phyloP scores from a whole-genome alignment of 2,797 vertebrate species.

The Sphenodon punctatus region DNA sequence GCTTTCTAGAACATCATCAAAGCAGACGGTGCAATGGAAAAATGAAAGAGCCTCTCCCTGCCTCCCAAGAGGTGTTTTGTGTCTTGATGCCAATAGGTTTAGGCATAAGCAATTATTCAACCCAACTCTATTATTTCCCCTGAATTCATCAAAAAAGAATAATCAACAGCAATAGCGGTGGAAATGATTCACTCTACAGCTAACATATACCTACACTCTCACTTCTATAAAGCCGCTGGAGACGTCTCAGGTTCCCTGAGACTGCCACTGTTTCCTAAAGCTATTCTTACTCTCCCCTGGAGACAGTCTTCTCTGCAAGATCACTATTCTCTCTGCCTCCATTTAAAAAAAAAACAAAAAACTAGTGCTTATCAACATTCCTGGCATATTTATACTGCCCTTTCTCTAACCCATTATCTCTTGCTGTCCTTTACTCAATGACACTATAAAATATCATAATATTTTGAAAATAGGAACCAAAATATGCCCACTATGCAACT shows the following conservation, averaged over 20 bases:
- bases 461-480: not conserved
- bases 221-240: not conserved
- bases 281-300: not conserved
- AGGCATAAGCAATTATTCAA: not conserved
- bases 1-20: not conserved
- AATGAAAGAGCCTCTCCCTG: not conserved
- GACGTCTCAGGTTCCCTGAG: not conserved
- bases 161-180: not conserved
- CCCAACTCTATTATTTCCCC: not conserved
- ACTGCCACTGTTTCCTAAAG: not conserved
- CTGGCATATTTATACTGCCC: not conserved
- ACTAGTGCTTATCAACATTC: not conserved
- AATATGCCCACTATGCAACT: not conserved
- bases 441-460: not conserved
- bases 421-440: not conserved
- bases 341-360: too few species aligned
- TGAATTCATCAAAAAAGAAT: not conserved
- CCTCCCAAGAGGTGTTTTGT: not conserved
- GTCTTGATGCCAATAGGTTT: not conserved
- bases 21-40: not conserved
- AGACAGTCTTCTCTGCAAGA: not conserved
- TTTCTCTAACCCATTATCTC: not conserved
- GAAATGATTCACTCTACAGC: not conserved
- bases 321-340: not conserved
- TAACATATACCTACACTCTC: not conserved